These are phyloP conservation scores for Stegostoma tigrinum DNA, from an alignment of 2,113 vertebrate species.

Conservation along the genomic window DNA sequence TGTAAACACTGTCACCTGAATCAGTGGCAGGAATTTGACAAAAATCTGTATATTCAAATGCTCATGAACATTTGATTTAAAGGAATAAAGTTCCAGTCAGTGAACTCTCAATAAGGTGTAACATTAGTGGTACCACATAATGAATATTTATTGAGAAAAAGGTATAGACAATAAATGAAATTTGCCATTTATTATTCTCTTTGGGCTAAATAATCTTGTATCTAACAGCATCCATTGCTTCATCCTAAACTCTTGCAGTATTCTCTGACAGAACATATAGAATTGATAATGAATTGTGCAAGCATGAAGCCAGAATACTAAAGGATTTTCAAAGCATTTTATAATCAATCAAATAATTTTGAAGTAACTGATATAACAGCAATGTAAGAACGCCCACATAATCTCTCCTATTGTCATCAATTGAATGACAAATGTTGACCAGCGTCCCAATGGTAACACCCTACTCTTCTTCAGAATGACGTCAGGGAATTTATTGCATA, in stretches of 20 bases:
- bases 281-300: background rate
- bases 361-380: background rate
- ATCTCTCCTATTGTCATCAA: background rate
- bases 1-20: constrained; percentile 11
- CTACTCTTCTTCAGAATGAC: too few species aligned
- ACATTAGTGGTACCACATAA: background rate
- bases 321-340: background rate
- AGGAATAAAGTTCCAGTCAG: background rate
- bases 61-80: background rate
- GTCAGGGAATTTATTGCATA: too few species aligned
- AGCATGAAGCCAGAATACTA: background rate
- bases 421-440: background rate
- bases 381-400: too few species aligned
- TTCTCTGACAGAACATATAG: background rate
- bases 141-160: background rate
- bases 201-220: background rate
- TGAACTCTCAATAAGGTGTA: background rate
- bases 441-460: background rate
- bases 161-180: background rate
- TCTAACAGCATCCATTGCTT: background rate
- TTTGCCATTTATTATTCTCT: background rate
- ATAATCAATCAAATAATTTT: background rate
- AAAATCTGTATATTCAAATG: background rate
- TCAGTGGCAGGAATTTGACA: background rate
- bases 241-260: background rate